Conservation (phyloP, 2,888 invertebrate genomes). For the Dolomedes plantarius region DNA sequence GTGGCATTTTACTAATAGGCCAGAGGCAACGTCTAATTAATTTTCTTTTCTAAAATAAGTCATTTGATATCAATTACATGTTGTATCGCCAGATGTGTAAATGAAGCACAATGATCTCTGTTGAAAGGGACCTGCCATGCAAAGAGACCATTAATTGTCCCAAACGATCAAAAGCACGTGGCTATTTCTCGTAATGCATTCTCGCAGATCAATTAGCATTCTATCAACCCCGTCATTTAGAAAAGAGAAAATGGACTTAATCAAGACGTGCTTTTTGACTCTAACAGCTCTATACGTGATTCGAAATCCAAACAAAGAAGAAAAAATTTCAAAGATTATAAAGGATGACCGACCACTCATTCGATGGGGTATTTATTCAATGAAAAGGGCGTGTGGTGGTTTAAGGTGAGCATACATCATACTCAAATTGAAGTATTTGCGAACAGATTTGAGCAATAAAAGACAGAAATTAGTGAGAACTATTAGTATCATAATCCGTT, state of each 20-base stretch:
- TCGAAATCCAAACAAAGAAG: conserved; percentile 46
- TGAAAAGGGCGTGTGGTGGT: conserved; percentile 30
- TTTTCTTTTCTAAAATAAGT: not conserved
- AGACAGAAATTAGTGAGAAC: too few species aligned
- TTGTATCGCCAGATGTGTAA: conserved; percentile 26
- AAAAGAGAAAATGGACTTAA: conserved; percentile 14
- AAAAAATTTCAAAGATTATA: conserved; percentile 28
- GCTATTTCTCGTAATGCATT: conserved; percentile 50
- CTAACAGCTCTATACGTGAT: conserved; percentile 37
- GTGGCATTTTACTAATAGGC: too few species aligned
- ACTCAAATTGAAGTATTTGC: conserved; percentile 1
- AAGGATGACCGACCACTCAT: conserved; percentile 20
- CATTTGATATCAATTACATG: conserved; percentile 14
- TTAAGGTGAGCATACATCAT: conserved; percentile 22
- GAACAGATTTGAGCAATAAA: too few species aligned
- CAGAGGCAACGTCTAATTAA: not conserved
- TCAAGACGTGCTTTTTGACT: conserved; percentile 32
- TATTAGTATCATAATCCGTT: too few species aligned
- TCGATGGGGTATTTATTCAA: conserved; percentile 46
- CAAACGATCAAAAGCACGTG: conserved; percentile 48
- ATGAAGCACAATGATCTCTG: conserved; percentile 34
- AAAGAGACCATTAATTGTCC: conserved; percentile 50
- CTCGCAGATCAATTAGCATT: conserved; percentile 62
- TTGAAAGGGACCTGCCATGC: not conserved
- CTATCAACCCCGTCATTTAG: conserved; percentile 61